Evolutionary conservation across 2,113 vertebrate genomes (phyloP), one percentile per base, ranked within the genome.

Genomic region (Mystacornis crossleyi): DNA sequence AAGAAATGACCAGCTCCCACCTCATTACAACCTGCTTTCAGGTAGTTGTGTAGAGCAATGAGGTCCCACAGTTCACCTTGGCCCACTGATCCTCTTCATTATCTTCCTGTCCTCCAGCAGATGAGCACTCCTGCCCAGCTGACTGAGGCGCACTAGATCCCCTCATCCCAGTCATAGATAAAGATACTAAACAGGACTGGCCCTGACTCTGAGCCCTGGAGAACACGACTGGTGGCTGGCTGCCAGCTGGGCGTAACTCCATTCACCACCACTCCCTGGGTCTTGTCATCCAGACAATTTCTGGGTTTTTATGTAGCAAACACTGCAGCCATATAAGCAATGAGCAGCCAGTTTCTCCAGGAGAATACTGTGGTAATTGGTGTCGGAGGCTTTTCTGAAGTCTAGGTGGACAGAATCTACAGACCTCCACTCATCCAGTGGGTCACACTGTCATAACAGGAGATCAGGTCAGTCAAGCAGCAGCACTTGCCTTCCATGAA

Each of bases 331-430:
- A 4, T 34, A 28, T n/a, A 31, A 61, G 58, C 51, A 4, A 6
- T 8, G 24, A 65, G 36, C 65, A 72, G 20, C 6, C 10, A 24
- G 38, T 66, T 73, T 80, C n/a, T 73, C 18, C 29, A 24, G 38
- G 38, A 51, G 51, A 53, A 14, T 26, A 12, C n/a, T 53, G 29
- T 34, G 18, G 14, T 29, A 31, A 33, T 18, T 0, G 2, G 25
- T 40, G 45, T 47, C 53, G 34, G 61, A 79, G 20, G 29, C 29
- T 54, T 85, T 60, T 10, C 14, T 47, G 2, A 66, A 23, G 29
- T 42, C 4, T 0, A 0, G 2, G 10, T 34, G 2, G 29, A 24
- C 38, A 66, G 1, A 29, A 33, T 28, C 24, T 29, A 4, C 6
- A 43, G 48, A 34, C 4, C 26, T 61, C 16, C 34, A 12, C 5